These are phyloP conservation scores for Ephydatia muelleri DNA, from an alignment of 37 sponge, comb jelly and placozoan genomes.

Conservation along the genomic window DNA sequence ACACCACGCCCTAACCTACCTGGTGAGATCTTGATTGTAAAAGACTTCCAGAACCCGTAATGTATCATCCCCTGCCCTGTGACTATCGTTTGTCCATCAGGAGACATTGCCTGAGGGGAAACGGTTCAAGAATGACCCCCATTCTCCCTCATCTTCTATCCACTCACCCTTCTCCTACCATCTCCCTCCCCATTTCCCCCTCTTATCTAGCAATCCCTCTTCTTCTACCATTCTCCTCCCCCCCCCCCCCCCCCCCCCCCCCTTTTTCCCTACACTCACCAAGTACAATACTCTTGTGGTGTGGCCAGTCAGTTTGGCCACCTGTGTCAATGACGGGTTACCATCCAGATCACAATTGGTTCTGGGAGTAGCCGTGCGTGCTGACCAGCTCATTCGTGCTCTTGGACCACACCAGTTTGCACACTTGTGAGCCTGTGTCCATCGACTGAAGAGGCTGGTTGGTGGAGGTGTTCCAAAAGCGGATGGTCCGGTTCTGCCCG, in stretches of 20 bases:
- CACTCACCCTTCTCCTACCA: not conserved
- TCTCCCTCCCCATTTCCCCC: not conserved
- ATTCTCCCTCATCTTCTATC: not conserved
- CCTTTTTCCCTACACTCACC: conserved; percentile 47
- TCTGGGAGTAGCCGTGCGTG: conserved; percentile 96
- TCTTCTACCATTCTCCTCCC: not conserved
- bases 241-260: not conserved
- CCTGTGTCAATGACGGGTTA: conserved; percentile 79
- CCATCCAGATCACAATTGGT: conserved; percentile 95
- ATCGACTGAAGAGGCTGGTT: conserved; percentile 73
- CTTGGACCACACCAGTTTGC: conserved; percentile 91
- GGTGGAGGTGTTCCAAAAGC: conserved; percentile 92
- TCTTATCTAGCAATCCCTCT: not conserved
- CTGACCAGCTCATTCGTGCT: conserved; percentile 86
- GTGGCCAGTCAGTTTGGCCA: conserved; percentile 91
- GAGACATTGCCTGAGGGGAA: conserved; percentile 82
- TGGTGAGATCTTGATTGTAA: conserved; percentile 75
- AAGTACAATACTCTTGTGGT: conserved; percentile 89
- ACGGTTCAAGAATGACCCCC: not conserved
- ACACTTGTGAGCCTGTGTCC: conserved; percentile 97
- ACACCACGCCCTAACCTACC: conserved; percentile 2
- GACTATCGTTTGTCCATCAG: conserved; percentile 93
- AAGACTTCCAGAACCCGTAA: conserved; percentile 96
- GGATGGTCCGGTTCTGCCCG: conserved; percentile 83
- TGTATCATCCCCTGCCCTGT: conserved; percentile 96